Percentiles rank a stretch among this genome's conserved stretches.
These are phyloP conservation scores for Herpetotheres cachinnans DNA, from an alignment of 2,113 vertebrate species.

Conservation along the genomic window DNA sequence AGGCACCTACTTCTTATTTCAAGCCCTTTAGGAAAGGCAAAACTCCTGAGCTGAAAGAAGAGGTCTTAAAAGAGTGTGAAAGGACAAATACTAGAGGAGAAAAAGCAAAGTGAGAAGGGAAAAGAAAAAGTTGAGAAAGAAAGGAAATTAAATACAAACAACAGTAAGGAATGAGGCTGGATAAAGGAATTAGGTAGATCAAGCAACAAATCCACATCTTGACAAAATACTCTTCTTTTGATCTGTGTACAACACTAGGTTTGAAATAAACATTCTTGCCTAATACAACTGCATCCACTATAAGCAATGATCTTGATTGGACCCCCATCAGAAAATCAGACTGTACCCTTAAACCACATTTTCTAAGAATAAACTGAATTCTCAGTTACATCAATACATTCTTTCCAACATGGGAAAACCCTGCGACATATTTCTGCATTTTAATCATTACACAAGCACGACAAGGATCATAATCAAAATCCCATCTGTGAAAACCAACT, in stretches of 20 bases:
- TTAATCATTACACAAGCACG: background rate
- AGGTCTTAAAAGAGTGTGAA: background rate
- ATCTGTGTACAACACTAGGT: background rate
- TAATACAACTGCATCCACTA: background rate
- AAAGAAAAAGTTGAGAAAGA: background rate
- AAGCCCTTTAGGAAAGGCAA: background rate
- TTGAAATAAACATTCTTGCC: background rate
- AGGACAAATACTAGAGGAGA: background rate
- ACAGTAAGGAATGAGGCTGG: background rate
- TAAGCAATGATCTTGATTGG: background rate
- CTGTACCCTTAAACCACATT: background rate
- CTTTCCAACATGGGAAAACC: background rate
- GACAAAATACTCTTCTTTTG: background rate
- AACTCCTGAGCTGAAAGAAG: background rate
- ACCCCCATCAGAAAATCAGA: background rate
- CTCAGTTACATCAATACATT: background rate
- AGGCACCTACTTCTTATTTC: background rate
- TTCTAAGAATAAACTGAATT: background rate
- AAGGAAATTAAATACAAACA: background rate
- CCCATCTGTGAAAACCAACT: background rate
- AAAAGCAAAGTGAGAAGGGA: background rate
- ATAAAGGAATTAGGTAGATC: background rate
- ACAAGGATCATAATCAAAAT: background rate
- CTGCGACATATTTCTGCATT: background rate
- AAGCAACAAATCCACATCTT: background rate